Percentiles rank a stretch among this genome's conserved stretches.
These are phyloP conservation scores for Drosophila virilis DNA, from an alignment of 1,140 invertebrate species.

Conservation along the genomic window DNA sequence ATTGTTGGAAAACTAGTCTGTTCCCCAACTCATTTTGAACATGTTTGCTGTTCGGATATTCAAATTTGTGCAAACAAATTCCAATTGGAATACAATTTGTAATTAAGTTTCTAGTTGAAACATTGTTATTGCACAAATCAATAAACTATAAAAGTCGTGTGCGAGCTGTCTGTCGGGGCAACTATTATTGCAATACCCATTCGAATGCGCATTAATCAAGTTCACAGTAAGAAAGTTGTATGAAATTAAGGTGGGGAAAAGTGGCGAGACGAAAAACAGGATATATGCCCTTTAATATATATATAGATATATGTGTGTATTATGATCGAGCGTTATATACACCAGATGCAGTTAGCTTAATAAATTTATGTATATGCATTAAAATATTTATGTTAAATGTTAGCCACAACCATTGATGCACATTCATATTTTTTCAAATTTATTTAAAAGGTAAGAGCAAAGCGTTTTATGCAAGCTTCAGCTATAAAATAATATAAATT, in stretches of 20 bases:
- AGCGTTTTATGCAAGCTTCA: not conserved
- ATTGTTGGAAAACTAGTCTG: not conserved
- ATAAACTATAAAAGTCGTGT: constrained; percentile 44
- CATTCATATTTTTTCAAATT: not conserved
- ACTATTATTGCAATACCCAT: constrained; percentile 36
- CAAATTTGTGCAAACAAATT: not conserved
- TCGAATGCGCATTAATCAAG: not conserved
- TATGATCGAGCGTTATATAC: constrained; percentile 13
- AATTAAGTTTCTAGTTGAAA: not conserved
- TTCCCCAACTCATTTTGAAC: not conserved
- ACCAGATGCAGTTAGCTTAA: not conserved
- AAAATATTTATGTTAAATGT: not conserved
- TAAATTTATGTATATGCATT: not conserved
- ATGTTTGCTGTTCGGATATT: not conserved
- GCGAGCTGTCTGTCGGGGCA: constrained; percentile 25
- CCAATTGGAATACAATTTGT: too few species aligned
- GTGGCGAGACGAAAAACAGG: not conserved
- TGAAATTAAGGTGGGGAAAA: not conserved
- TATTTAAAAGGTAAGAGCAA: too few species aligned
- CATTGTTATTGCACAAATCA: constrained; percentile 25
- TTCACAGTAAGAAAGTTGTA: not conserved
- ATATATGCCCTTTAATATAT: constrained; percentile 7
- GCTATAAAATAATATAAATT: not conserved
- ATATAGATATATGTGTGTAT: not conserved
- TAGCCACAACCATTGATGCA: constrained; percentile 2